Base-by-base conservation (phyloP, 2,113 vertebrate species). In the Ictalurus punctatus region DNA sequence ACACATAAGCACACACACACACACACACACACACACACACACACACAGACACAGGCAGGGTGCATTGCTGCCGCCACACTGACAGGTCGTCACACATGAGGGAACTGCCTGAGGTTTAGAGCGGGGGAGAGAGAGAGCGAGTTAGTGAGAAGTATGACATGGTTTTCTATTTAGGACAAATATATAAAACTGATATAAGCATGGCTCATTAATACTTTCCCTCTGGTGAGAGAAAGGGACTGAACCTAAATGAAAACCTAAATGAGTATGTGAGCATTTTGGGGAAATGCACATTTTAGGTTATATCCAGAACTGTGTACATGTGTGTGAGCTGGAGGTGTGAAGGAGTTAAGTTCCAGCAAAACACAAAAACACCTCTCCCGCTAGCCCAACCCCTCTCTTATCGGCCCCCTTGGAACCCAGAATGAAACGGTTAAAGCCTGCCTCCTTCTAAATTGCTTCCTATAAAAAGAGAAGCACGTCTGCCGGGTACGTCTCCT, bases 361-460 rank as follows among this genome's bases (percentile, higher is more conserved):
- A 85, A 83, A 83, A 83, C 80, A 59, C 73, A 80, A 87, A 87
- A 90, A 87, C 89, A 87, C 89, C 86, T 86, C 71, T 61, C 58
- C 71, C 80, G 27, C 76, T 54, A 83, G 67, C 67, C 80, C 87
- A 59, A 48, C 71, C 88, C 88, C 14, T 54, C 30, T 67, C 44
- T 85, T 84, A 89, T 63, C 69, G 17, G 25, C 69, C 89, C 19
- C 23, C 56, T 25, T 25, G 23, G 81, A 63, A 86, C 90, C 89
- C 89, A 92, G 90, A 92, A 91, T 92, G 93, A 94, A 94, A 93
- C 58, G 88, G 96, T 96, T 96, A 96, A 97, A 95, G 92, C 91
- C 91, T 94, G 93, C 95, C 95, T 94, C 95, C 92, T 92, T 95
- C 96, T 95, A 97, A 97, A 97, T 96, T 96, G 95, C 96, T 96